Percentiles rank a stretch among this genome's conserved stretches.
Conservation (phyloP, 1,140 invertebrate genomes). For the Eupeodes corollae region DNA sequence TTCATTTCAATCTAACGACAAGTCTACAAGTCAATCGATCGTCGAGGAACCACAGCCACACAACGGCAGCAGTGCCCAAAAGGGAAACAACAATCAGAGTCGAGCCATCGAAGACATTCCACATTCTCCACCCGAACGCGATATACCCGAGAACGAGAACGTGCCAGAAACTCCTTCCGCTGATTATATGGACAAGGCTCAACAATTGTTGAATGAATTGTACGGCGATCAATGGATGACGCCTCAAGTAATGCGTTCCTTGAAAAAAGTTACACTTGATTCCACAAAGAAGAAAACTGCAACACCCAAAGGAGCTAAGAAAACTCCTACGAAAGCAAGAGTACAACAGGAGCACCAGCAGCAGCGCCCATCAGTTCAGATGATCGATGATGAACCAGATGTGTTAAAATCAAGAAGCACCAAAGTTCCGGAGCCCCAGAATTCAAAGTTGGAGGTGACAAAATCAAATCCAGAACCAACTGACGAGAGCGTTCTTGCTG, state of each 20-base stretch:
- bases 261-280: conserved; percentile 18
- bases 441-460: not conserved
- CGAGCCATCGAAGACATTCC: too few relatives aligned
- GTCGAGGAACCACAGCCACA: not conserved
- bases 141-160: not conserved
- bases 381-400: not conserved
- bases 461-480: not conserved
- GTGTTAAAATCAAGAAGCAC: not conserved
- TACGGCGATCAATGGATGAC: conserved; percentile 43
- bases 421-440: not conserved
- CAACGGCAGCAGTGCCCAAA: too few relatives aligned
- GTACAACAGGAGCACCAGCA: too few relatives aligned
- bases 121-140: too few relatives aligned
- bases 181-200: conserved; percentile 26
- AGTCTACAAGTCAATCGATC: not conserved
- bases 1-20: not conserved
- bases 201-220: conserved; percentile 40
- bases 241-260: conserved; percentile 24
- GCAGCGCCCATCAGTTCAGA: too few relatives aligned
- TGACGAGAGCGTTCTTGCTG: conserved; percentile 20
- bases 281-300: conserved; percentile 9
- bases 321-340: not conserved
- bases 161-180: not conserved
- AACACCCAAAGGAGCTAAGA: conserved; percentile 5
- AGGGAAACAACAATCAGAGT: too few relatives aligned